These are phyloP conservation scores for Brachionus sp. DNA, from an alignment of 1,140 invertebrate genomes.

Conservation along the genomic window DNA sequence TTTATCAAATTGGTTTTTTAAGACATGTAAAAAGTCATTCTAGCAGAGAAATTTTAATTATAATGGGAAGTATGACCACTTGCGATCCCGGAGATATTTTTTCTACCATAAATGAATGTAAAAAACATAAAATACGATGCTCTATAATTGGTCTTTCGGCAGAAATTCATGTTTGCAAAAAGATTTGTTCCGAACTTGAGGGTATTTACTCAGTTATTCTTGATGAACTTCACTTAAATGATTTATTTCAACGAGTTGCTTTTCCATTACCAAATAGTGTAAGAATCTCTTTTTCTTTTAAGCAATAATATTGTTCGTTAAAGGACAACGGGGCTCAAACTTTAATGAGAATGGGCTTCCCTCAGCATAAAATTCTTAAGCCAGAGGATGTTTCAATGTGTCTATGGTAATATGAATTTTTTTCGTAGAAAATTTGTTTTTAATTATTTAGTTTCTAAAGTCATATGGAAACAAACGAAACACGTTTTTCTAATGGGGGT, in stretches of 20 bases:
- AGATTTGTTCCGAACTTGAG: conserved; percentile 75
- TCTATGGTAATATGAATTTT: conserved; percentile 70
- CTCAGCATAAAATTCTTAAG: conserved; percentile 58
- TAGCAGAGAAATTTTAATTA: conserved; percentile 77
- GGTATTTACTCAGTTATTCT: conserved; percentile 79
- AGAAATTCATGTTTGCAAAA: conserved; percentile 84
- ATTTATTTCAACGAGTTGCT: conserved; percentile 69
- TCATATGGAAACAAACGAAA: conserved; percentile 61
- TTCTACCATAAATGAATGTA: conserved; percentile 73
- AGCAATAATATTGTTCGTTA: background rate
- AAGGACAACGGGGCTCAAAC: conserved; percentile 18
- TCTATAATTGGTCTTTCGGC: conserved; percentile 90
- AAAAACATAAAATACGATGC: conserved; percentile 69
- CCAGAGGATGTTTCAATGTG: conserved; percentile 62
- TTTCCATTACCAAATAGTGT: conserved; percentile 71
- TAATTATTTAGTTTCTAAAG: conserved; percentile 49
- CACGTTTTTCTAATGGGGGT: conserved; percentile 67
- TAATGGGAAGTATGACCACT: conserved; percentile 87
- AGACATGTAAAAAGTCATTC: conserved; percentile 83
- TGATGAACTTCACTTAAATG: conserved; percentile 82
- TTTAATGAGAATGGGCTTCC: conserved; percentile 56
- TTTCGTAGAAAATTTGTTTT: background rate
- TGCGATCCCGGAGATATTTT: conserved; percentile 92
- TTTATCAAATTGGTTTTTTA: conserved; percentile 44
- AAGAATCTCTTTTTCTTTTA: background rate